phyloP scores from a whole-genome alignment of 2,888 invertebrate genomes.

The Andrena hattorfiana region DNA sequence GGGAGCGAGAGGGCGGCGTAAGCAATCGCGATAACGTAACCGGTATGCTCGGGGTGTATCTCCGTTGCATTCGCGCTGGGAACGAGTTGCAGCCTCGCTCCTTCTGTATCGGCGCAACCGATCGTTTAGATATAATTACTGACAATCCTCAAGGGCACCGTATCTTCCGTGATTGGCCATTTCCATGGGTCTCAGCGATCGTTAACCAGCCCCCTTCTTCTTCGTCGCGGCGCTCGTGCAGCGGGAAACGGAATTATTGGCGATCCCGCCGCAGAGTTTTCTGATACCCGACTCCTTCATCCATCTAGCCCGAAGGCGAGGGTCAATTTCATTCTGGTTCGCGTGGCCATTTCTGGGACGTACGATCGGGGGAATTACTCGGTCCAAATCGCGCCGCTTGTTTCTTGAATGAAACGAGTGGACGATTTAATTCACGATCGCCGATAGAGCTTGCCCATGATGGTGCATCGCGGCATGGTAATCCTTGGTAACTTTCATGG shows the following conservation, averaged over 20 bases:
- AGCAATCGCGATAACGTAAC: slow-evolving; percentile 70
- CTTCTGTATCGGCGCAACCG: slow-evolving; percentile 64
- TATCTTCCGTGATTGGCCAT: slow-evolving; percentile 75
- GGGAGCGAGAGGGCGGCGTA: slow-evolving; percentile 18
- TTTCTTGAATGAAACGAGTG: too few relatives aligned
- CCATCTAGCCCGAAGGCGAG: background rate
- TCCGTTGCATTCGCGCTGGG: slow-evolving; percentile 41
- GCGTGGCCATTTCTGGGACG: slow-evolving; percentile 9
- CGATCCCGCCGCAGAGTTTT: slow-evolving; percentile 27
- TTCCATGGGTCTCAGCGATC: slow-evolving; percentile 73
- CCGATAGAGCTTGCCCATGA: slow-evolving; percentile 25
- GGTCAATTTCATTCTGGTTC: slow-evolving; percentile 12
- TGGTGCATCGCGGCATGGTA: slow-evolving; percentile 25
- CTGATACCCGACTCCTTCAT: background rate
- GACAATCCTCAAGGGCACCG: slow-evolving; percentile 72
- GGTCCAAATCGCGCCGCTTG: background rate
- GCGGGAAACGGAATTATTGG: slow-evolving; percentile 41
- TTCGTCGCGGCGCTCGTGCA: slow-evolving; percentile 33
- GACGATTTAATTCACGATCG: slow-evolving; percentile 13
- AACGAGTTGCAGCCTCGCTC: slow-evolving; percentile 54
- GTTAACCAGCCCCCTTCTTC: slow-evolving; percentile 67
- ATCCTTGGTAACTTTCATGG: slow-evolving; percentile 39
- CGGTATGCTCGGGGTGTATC: slow-evolving; percentile 50
- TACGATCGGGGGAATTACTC: slow-evolving; percentile 9
- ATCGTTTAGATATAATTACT: slow-evolving; percentile 78